Conservation (phyloP, 2,113 vertebrate species). For the Oriolus oriolus region DNA sequence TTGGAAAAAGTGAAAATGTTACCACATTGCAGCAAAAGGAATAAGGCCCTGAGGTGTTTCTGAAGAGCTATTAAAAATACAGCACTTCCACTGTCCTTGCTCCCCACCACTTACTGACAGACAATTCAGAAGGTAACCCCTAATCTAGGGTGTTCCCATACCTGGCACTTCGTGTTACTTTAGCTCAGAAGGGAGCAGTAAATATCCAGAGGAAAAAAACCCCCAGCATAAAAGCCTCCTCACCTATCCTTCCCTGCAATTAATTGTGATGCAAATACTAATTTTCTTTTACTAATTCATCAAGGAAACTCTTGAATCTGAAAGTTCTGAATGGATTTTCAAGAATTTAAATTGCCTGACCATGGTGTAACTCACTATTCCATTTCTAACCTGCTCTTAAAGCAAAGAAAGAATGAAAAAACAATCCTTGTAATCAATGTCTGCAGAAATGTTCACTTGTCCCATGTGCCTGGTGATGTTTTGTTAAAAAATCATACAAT, state of each 20-base stretch:
- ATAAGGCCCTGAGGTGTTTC: not conserved
- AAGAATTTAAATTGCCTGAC: not conserved
- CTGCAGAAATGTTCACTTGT: not conserved
- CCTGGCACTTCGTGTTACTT: not conserved
- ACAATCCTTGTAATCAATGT: not conserved
- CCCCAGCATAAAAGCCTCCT: not conserved
- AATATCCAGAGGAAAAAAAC: not conserved
- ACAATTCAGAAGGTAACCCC: not conserved
- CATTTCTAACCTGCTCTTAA: not conserved
- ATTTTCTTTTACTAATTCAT: not conserved
- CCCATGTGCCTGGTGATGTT: not conserved
- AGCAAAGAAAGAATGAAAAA: not conserved
- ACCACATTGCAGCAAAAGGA: not conserved
- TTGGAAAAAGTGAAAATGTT: not conserved
- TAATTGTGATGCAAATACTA: not conserved
- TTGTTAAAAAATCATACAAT: conserved; percentile 3
- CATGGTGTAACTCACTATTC: not conserved
- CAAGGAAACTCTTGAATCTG: not conserved
- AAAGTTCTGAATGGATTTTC: not conserved
- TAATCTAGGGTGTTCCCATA: not conserved
- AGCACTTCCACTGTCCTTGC: not conserved
- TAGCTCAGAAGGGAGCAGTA: not conserved
- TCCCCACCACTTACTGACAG: not conserved
- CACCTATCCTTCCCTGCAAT: not conserved
- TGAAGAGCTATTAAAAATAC: not conserved